These are phyloP conservation scores for Cochlearius cochlearius DNA, from an alignment of 2,113 vertebrate species.

Conservation along the genomic window DNA sequence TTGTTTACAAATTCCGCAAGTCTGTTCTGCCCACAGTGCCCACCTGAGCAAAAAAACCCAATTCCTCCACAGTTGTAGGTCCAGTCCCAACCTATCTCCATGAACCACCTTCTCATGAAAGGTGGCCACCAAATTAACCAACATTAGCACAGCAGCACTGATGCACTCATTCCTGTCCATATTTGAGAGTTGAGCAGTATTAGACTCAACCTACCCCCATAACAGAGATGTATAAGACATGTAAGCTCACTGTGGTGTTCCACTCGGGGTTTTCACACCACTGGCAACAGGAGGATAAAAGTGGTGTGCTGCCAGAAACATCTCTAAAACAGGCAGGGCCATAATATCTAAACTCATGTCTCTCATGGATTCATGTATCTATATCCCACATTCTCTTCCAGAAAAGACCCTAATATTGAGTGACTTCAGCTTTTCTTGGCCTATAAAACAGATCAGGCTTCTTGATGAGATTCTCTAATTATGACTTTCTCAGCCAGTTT, in stretches of 20 bases:
- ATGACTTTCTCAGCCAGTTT: neutral
- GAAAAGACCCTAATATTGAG: neutral
- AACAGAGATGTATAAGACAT: neutral
- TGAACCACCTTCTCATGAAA: neutral
- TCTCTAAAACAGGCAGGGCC: neutral
- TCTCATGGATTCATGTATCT: neutral
- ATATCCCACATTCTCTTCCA: neutral
- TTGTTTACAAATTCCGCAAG: neutral
- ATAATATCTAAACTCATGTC: neutral
- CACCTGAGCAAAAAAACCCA: neutral
- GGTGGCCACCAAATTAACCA: neutral
- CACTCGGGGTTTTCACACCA: neutral
- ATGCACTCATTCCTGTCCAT: neutral
- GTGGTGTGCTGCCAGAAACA: neutral
- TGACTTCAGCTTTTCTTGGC: neutral
- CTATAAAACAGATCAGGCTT: neutral
- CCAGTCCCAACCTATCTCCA: neutral
- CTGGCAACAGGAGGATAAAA: neutral
- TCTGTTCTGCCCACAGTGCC: neutral
- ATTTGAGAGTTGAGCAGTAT: neutral
- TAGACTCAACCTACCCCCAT: neutral
- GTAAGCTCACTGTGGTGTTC: neutral
- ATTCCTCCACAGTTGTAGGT: neutral
- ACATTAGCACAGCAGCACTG: neutral
- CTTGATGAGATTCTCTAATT: neutral